Evolutionary conservation across 1,140 invertebrate genomes (phyloP), one percentile per base, ranked within the genome.

Genomic region (Drosophila sp.): DNA sequence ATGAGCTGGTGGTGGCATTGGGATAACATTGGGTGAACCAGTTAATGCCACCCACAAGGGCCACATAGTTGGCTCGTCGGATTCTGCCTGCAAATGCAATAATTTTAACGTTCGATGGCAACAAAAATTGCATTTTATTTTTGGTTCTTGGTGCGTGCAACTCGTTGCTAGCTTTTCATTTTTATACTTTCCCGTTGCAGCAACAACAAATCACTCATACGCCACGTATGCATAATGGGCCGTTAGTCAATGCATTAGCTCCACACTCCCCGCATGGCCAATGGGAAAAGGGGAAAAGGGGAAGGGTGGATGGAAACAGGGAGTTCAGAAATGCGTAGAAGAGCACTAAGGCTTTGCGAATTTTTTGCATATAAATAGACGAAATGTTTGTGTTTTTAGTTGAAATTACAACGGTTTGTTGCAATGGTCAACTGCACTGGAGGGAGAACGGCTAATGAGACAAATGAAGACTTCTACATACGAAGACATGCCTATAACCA

Each of bases 71-170:
- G 62, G 38, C 38, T 36, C 11, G 50, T 45, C 46, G 40, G 53
- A 53, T 62, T 46, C 34, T 13, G 27, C 13, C 54, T 18, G 21
- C 76, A 61, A 50, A 50, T 32, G 69, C 78, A 76, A 76, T 87
- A 87, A 82, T 87, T 89, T 82, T 86, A 76, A 82, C 72, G 63
- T 41, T 50, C 36, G 48, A 71, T 83, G 75, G 75, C 76, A 89
- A 89, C 83, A 87, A 87, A 87, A 87, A 87, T 87, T 82, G 79
- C 83, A 87, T 87, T 87, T 87, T 87, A 89, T 87, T 89, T 87
- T 87, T 76, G 69, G 81, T 81, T 74, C 75, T 78, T 80, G 67
- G 59, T 45, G 72, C 79, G 56, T 58, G 62, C 51, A 61, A 62
- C 72, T 67, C 75, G 40, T 61, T 64, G 61, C 43, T n/a, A 36